These are phyloP conservation scores for Ifrita kowaldi DNA, from an alignment of 2,113 vertebrate species.

Conservation along the genomic window DNA sequence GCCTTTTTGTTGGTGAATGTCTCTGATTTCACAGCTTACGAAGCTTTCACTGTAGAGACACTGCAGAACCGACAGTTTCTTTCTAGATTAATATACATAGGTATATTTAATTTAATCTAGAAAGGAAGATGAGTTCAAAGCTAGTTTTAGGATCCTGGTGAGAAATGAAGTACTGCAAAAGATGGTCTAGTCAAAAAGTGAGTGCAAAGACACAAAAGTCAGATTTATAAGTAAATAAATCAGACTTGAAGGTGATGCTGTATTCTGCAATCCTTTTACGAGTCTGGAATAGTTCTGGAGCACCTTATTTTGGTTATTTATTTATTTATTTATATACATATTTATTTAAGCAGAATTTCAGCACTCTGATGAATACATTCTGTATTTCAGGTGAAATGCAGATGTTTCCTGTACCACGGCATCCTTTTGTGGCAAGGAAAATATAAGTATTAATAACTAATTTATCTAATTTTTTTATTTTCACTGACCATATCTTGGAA, in stretches of 20 bases:
- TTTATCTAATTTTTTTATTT: constrained; percentile 17
- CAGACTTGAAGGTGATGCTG: neutral
- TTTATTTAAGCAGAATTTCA: neutral
- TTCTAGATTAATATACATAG: neutral
- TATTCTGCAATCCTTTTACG: neutral
- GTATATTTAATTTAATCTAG: neutral
- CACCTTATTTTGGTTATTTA: neutral
- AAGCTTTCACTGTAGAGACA: neutral
- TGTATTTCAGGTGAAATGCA: neutral
- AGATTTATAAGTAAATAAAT: neutral
- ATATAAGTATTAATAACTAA: neutral
- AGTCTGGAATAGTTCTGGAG: neutral
- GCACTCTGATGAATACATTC: neutral
- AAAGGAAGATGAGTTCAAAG: neutral
- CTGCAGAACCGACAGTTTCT: neutral
- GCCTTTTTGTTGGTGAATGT: neutral
- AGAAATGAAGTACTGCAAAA: neutral
- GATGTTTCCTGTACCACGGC: neutral
- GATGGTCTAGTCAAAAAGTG: neutral
- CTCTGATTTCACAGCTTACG: neutral
- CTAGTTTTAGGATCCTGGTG: neutral
- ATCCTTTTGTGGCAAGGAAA: neutral
- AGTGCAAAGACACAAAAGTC: neutral
- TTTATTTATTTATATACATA: no score
- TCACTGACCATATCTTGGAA: constrained; percentile 68